Base-by-base conservation (phyloP, 1,140 invertebrate genomes). In the Elysia chlorotica region DNA sequence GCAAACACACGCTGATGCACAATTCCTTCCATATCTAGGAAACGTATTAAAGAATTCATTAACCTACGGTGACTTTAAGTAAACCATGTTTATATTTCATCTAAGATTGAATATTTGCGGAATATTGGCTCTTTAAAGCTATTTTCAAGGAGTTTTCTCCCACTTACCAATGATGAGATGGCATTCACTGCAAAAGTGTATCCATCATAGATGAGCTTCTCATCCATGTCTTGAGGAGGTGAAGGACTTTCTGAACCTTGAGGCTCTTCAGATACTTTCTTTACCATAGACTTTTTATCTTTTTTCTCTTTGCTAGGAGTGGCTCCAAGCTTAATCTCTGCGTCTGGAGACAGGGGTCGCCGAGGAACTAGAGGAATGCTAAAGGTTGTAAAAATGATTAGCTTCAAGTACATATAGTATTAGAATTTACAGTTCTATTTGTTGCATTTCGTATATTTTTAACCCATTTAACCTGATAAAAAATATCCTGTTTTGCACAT, bases 321-420 rank as follows among this genome's bases (percentile, higher is more conserved):
- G 3, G 79, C 76, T 33, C 66, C 77, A 25, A 79, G 68, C 66
- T 82, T 81, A 62, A 78, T 73, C 33, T 83, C 80, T 37, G 74
- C 54, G 73, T 85, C 84, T 35, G 85, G 81, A 5, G 82, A 83
- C 23, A 77, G 66, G 1, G 83, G 84, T 10, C 84, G 79, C 5
- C 85, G 73, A 10, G 84, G 83, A 21, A 87, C 78, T 66, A 87
- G 72, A 17, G 85, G 86, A 66, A 87, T 87, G 73, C 85, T 86
- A 48, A 48, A n/a, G 41, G 41, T 48, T n/a, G 41, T 48, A 48
- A n/a, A n/a, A 48, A 48, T 10, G 41, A 48, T 14, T 48, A 48
- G 41, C 41, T n/a, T 48, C n/a, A n/a, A n/a, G n/a, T n/a, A n/a
- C n/a, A n/a, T n/a, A n/a, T n/a, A n/a, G n/a, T n/a, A n/a, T n/a